Evolutionary conservation across 2,797 vertebrate species (phyloP).

Genomic region (Coreius guichenoti): DNA sequence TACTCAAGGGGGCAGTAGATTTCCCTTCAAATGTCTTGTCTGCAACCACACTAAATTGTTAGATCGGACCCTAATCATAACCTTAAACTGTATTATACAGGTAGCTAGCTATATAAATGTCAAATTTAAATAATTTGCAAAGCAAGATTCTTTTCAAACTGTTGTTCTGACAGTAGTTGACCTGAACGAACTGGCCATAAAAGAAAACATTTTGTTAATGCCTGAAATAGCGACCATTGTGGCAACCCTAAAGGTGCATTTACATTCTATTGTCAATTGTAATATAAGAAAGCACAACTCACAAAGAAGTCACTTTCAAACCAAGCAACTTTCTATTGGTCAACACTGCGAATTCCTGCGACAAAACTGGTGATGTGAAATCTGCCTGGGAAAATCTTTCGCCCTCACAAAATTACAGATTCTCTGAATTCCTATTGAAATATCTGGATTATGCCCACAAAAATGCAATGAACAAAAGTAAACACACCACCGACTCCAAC

Average conservation of each 20-base stretch:
- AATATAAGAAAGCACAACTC: background rate
- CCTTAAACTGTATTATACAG: background rate
- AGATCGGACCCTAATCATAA: background rate
- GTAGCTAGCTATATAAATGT: background rate
- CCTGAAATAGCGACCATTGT: background rate
- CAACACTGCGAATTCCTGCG: background rate
- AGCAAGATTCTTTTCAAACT: background rate
- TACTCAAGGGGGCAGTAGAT: background rate
- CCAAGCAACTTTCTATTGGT: background rate
- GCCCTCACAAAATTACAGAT: background rate
- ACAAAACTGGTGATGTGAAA: background rate
- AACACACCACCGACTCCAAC: background rate
- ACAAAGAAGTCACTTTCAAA: background rate
- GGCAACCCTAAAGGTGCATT: background rate
- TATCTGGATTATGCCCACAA: background rate
- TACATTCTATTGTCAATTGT: background rate
- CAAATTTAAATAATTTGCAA: background rate
- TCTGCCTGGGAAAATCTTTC: background rate
- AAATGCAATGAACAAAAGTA: too few species aligned
- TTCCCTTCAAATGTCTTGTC: conserved; percentile 11
- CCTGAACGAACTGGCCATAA: background rate
- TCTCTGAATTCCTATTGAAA: background rate
- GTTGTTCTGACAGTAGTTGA: background rate
- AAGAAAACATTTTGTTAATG: background rate
- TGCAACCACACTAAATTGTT: background rate